Conservation (phyloP, 2,888 invertebrate species). For the Phoronis australis region DNA sequence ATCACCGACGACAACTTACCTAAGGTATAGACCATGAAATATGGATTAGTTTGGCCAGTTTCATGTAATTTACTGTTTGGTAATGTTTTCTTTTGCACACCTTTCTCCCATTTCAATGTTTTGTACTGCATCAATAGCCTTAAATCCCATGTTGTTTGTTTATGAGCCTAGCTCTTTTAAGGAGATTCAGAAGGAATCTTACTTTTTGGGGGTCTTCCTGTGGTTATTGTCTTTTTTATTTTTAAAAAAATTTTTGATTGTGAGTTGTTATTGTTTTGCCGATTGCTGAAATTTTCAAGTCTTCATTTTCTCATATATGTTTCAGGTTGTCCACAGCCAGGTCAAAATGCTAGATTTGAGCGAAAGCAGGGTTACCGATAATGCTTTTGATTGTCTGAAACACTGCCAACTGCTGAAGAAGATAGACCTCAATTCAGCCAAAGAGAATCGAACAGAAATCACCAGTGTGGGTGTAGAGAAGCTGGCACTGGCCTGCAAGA, state of each 20-base stretch:
- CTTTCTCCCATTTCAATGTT: too few species aligned
- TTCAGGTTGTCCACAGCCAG: slow-evolving; percentile 36
- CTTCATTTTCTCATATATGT: slow-evolving; percentile 1
- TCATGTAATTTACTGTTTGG: too few species aligned
- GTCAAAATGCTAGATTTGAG: slow-evolving; percentile 33
- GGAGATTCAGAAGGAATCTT: too few species aligned
- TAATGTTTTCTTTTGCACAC: too few species aligned
- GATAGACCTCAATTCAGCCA: slow-evolving; percentile 40
- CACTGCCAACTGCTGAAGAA: slow-evolving; percentile 31
- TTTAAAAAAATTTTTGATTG: too few species aligned
- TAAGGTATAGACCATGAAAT: slow-evolving; percentile 31
- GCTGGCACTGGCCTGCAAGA: slow-evolving; percentile 29
- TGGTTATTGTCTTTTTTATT: too few species aligned
- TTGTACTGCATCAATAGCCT: too few species aligned
- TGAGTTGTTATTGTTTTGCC: too few species aligned
- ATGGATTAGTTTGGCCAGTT: too few species aligned
- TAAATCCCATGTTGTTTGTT: too few species aligned
- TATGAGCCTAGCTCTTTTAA: too few species aligned
- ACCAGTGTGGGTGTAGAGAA: slow-evolving; percentile 37
- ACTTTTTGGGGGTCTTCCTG: too few species aligned
- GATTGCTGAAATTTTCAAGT: slow-evolving; percentile 1
- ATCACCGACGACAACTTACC: slow-evolving; percentile 40
- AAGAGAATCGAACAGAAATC: slow-evolving; percentile 28
- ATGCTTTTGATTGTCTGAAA: slow-evolving; percentile 23
- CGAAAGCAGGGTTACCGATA: slow-evolving; percentile 36